Percentiles rank a stretch among this genome's conserved stretches.
These are phyloP conservation scores for Paedocypris sp. DNA, from an alignment of 2,113 vertebrate species.

Conservation along the genomic window DNA sequence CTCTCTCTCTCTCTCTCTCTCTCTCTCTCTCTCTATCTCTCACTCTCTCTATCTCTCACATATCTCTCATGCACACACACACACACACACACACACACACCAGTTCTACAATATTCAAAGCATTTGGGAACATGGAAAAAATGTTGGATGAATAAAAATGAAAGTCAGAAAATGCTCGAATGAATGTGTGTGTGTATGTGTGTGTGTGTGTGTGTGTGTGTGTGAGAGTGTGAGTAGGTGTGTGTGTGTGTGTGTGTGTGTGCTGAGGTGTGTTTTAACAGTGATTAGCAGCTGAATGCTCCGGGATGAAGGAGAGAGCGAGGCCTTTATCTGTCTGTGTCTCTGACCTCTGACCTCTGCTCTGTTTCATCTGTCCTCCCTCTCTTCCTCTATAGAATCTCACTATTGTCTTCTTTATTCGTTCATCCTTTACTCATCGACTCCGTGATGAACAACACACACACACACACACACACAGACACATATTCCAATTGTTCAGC, in stretches of 20 bases:
- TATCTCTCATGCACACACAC: too few relatives aligned
- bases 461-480: too few relatives aligned
- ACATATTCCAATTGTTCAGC: too few relatives aligned
- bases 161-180: neutral
- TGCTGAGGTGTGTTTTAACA: conserved; percentile 12
- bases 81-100: too few relatives aligned
- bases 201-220: conserved; percentile 1
- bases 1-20: too few relatives aligned
- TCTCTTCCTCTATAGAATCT: neutral
- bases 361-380: neutral
- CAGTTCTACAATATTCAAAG: too few relatives aligned
- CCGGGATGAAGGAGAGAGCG: neutral
- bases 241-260: neutral
- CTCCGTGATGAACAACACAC: neutral
- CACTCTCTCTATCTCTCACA: too few relatives aligned
- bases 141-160: too few relatives aligned
- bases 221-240: neutral
- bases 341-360: neutral
- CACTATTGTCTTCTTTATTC: neutral
- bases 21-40: too few relatives aligned
- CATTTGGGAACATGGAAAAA: too few relatives aligned
- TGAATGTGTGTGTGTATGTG: neutral
- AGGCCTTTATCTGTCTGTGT: neutral
- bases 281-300: conserved; percentile 12
- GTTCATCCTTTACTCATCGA: neutral